These are phyloP conservation scores for Phanerotoma sp. DNA, from an alignment of 2,888 invertebrate genomes.

Conservation along the genomic window DNA sequence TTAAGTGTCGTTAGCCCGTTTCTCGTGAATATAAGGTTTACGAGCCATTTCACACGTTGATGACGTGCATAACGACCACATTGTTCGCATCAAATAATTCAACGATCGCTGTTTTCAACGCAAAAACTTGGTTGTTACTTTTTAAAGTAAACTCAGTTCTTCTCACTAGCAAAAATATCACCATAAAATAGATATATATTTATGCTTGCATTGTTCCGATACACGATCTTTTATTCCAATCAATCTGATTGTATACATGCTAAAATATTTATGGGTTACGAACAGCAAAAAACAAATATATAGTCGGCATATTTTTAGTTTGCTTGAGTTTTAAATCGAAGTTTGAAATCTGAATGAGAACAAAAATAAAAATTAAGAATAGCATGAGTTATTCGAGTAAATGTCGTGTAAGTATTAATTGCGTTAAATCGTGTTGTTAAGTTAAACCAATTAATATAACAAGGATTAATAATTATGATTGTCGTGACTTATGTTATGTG, in stretches of 20 bases:
- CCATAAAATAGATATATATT: neutral
- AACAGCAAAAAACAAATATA: too few relatives aligned
- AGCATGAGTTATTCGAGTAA: too few relatives aligned
- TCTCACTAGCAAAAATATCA: neutral
- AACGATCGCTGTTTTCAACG: constrained; percentile 4
- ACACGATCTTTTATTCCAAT: neutral
- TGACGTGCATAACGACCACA: constrained; percentile 20
- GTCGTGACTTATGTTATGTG: neutral
- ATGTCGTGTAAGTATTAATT: too few relatives aligned
- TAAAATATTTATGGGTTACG: too few relatives aligned
- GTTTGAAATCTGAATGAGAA: neutral
- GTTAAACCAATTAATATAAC: too few relatives aligned
- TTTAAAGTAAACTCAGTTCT: neutral
- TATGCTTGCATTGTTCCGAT: neutral
- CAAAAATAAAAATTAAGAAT: too few relatives aligned
- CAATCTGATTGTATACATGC: too few relatives aligned
- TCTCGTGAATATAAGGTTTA: constrained; percentile 15
- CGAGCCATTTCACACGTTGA: constrained; percentile 16
- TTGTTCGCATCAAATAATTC: constrained; percentile 18
- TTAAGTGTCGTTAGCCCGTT: constrained; percentile 9
- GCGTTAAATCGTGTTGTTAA: too few relatives aligned
- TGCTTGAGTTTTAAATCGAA: neutral
- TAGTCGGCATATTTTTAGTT: too few relatives aligned
- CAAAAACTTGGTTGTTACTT: neutral
- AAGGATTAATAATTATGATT: neutral